A percentile compares a stretch with the other conserved stretches of the same genome.
Conservation (phyloP, 2,113 vertebrate genomes). For the Gymnarchus niloticus region DNA sequence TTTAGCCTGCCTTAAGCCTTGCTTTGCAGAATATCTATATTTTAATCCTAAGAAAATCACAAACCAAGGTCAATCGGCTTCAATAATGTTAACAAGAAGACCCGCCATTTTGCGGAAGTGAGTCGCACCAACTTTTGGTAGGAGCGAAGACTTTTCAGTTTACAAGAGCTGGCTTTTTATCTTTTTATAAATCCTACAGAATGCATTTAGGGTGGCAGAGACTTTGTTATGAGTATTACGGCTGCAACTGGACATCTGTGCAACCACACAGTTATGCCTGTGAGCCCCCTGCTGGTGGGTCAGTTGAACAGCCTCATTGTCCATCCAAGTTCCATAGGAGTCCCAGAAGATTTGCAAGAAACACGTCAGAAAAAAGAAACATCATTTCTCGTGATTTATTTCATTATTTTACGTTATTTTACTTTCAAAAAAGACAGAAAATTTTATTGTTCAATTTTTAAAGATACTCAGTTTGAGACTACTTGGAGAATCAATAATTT, state of each 20-base stretch:
- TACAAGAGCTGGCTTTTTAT: not conserved
- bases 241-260: not conserved
- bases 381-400: not conserved
- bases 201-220: not conserved
- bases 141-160: not conserved
- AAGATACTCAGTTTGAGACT: slow-evolving; percentile 23
- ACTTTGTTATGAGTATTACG: not conserved
- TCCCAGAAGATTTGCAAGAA: not conserved
- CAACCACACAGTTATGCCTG: not conserved
- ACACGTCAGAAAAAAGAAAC: not conserved
- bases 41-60: not conserved
- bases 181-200: not conserved
- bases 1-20: not conserved
- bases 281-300: not conserved
- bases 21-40: not conserved
- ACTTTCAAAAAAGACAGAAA: slow-evolving; percentile 16
- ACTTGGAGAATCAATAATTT: slow-evolving; percentile 25
- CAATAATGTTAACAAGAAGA: not conserved
- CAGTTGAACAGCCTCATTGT: not conserved
- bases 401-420: slow-evolving; percentile 7
- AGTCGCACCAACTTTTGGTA: not conserved
- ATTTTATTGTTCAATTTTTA: slow-evolving; percentile 23
- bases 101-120: not conserved
- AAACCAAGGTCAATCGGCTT: not conserved
- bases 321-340: not conserved